These are phyloP conservation scores for Ostrea denselamellosa DNA, from an alignment of 1,140 invertebrate species.

Conservation along the genomic window DNA sequence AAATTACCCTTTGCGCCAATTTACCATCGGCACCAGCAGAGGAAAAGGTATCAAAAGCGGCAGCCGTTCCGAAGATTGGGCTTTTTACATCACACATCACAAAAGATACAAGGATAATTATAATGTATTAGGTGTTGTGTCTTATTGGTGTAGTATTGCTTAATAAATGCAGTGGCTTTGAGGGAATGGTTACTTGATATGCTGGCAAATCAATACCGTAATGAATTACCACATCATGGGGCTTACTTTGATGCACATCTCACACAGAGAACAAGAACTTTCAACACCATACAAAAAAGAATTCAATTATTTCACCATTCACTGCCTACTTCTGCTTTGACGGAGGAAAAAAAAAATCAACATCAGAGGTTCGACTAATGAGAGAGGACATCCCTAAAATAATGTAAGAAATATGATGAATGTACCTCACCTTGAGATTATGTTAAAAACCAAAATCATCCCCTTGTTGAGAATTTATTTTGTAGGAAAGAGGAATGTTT, in stretches of 20 bases:
- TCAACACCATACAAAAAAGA: not conserved
- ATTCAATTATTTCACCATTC: conserved; percentile 14
- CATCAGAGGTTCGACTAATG: not conserved
- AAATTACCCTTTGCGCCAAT: conserved; percentile 37
- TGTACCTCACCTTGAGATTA: conserved; percentile 15
- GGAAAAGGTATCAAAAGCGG: conserved; percentile 1
- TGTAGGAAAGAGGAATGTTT: not conserved
- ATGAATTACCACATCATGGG: conserved; percentile 5
- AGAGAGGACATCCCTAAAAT: not conserved
- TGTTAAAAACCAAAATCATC: conserved; percentile 4
- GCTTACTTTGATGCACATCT: conserved; percentile 23
- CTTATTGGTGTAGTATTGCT: conserved; percentile 29
- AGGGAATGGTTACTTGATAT: not conserved
- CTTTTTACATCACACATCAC: conserved; percentile 31
- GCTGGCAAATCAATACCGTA: conserved; percentile 13
- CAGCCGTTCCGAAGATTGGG: conserved; percentile 13
- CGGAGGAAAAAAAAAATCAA: not conserved
- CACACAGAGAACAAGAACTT: conserved; percentile 12
- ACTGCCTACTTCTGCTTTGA: not conserved
- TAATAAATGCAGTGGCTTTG: conserved; percentile 33
- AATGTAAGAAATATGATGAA: conserved; percentile 10
- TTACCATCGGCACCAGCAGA: conserved; percentile 19
- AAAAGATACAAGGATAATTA: conserved; percentile 24
- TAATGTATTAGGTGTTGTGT: conserved; percentile 29
- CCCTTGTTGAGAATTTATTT: not conserved